Conservation (phyloP, 1,140 invertebrate genomes). For the Octopus sinensis region DNA sequence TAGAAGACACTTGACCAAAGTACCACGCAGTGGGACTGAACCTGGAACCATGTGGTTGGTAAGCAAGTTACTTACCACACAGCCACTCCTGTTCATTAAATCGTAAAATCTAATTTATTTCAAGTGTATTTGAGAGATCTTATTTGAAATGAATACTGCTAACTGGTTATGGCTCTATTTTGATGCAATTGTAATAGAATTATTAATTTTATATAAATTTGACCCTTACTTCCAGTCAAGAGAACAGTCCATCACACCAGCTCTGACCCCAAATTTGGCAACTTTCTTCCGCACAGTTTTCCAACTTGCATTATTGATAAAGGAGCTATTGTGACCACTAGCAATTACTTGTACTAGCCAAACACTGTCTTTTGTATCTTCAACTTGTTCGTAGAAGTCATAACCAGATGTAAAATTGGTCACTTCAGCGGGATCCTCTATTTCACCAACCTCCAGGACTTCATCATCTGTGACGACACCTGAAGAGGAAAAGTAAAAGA, state of each 20-base stretch:
- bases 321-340: constrained; percentile 18
- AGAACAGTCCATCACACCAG: constrained; percentile 60
- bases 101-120: no score
- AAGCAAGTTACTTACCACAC: no score
- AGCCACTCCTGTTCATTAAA: no score
- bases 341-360: constrained; percentile 61
- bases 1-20: no score
- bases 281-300: constrained; percentile 54
- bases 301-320: constrained; percentile 50
- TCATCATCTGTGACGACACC: constrained; percentile 53
- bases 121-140: no score
- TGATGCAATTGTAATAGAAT: no score
- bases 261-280: constrained; percentile 59
- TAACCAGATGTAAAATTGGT: constrained; percentile 59
- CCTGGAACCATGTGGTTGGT: no score
- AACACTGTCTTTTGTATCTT: constrained; percentile 63
- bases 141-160: no score
- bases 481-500: constrained; percentile 22
- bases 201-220: background rate
- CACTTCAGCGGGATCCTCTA: constrained; percentile 30
- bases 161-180: no score
- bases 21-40: no score
- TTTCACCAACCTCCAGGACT: constrained; percentile 33
- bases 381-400: constrained; percentile 62
- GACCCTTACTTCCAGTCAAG: constrained; percentile 54